phyloP scores from a whole-genome alignment of 2,888 invertebrate genomes.

The Lasioglossum vierecki region DNA sequence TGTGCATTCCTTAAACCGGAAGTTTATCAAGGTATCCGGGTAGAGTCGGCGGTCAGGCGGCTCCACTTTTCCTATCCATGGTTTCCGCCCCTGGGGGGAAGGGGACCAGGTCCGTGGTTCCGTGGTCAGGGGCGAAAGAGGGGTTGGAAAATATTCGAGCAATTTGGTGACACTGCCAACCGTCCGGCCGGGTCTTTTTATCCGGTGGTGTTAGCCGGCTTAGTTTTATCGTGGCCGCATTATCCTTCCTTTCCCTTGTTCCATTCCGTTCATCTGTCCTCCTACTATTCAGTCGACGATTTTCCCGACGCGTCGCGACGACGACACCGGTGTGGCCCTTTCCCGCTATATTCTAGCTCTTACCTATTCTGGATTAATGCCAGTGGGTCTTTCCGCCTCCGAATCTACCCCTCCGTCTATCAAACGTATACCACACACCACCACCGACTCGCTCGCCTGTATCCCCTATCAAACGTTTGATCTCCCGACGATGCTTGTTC shows the following conservation, averaged over 20 bases:
- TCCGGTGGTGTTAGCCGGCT: constrained; percentile 78
- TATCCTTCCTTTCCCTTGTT: constrained; percentile 72
- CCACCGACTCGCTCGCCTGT: constrained; percentile 14
- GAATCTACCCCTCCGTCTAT: constrained; percentile 38
- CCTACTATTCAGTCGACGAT: constrained; percentile 42
- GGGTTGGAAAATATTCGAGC: constrained; percentile 80
- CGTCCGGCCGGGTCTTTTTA: constrained; percentile 76
- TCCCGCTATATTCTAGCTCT: constrained; percentile 60
- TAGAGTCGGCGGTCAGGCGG: constrained; percentile 65
- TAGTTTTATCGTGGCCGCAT: constrained; percentile 81
- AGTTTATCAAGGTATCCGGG: constrained; percentile 75
- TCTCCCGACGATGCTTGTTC: constrained; percentile 21
- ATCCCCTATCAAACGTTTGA: constrained; percentile 51
- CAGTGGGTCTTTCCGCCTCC: constrained; percentile 69
- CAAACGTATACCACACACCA: constrained; percentile 39
- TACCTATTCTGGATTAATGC: constrained; percentile 81
- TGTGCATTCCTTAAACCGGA: constrained; percentile 76
- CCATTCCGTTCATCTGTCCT: constrained; percentile 53
- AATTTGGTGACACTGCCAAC: constrained; percentile 81
- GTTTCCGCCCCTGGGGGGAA: neutral
- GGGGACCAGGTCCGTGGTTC: constrained; percentile 9
- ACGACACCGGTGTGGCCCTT: neutral
- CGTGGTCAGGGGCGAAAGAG: constrained; percentile 14
- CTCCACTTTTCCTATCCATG: constrained; percentile 17
- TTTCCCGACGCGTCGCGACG: constrained; percentile 25